Evolutionary conservation across 2,888 invertebrate genomes (phyloP), one percentile per base, ranked within the genome.

Genomic region (Tuta absoluta): DNA sequence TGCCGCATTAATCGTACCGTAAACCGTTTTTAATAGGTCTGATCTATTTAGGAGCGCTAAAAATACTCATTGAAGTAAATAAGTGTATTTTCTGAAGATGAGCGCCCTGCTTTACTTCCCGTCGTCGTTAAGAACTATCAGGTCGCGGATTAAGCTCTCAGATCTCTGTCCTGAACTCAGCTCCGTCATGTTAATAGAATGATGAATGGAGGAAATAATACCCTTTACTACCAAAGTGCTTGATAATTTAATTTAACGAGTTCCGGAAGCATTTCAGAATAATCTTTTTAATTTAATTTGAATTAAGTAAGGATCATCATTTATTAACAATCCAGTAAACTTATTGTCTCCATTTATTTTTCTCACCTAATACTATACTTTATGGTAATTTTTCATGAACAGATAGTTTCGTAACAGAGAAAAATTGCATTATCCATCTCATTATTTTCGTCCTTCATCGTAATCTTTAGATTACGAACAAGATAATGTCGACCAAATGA

Each of bases 71-170:
- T n/a, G n/a, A n/a, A n/a, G n/a, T n/a, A n/a, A n/a, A n/a, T n/a
- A n/a, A n/a, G n/a, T n/a, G 4, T 12, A 23, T 51, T 51, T 12
- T 21, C 19, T 12, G 8, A 8, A 19, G 4, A 51, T 71, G 67
- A 80, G 68, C 56, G 68, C 68, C 37, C 41, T 5, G 61, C 75
- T 65, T 75, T 69, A 76, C 61, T 21, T 63, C 61, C 41, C 64
- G 68, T 66, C 69, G 80, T 82, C 79, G 76, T 81, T 83, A 83
- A 70, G 73, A 78, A 78, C 77, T 81, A 78, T 76, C 78, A 70
- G 70, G 67, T 64, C 65, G 69, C 62, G 70, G 71, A 75, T 72
- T 71, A 72, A 70, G 71, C 74, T 79, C 77, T 77, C 78, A 81
- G 62, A 53, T 49, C 19, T 49, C 49, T 49, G 24, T 63, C 23